These are phyloP conservation scores for Tuberolachnus salignus DNA, from an alignment of 2,888 invertebrate genomes.

Conservation along the genomic window DNA sequence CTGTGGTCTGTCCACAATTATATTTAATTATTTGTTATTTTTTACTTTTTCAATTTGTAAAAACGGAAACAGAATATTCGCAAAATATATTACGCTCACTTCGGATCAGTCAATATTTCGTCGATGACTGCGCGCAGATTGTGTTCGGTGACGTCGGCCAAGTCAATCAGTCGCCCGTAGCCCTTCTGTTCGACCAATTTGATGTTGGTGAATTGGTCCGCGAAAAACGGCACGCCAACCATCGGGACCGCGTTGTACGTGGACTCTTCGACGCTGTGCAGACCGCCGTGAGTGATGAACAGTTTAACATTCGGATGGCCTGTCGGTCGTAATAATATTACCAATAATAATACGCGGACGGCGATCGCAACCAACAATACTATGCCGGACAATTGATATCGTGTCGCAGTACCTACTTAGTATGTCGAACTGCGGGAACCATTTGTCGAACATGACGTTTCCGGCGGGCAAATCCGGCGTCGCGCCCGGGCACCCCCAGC, in stretches of 20 bases:
- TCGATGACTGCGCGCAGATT: not conserved
- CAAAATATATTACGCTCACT: too few species aligned
- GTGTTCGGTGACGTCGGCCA: not conserved
- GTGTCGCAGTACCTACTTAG: too few species aligned
- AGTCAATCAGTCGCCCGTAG: constrained; percentile 5
- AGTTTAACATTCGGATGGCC: constrained; percentile 43
- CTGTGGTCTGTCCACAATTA: too few species aligned
- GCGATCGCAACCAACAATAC: too few species aligned
- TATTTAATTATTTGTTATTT: too few species aligned
- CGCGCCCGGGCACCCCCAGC: constrained; percentile 1
- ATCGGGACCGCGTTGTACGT: constrained; percentile 7
- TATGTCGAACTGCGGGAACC: constrained; percentile 43
- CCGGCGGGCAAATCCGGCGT: not conserved
- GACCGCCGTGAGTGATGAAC: constrained; percentile 43
- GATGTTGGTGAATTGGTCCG: constrained; percentile 34
- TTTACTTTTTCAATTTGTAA: too few species aligned
- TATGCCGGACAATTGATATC: too few species aligned
- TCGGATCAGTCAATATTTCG: constrained; percentile 1
- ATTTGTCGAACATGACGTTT: not conserved
- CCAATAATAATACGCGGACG: not conserved
- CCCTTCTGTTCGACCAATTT: constrained; percentile 4
- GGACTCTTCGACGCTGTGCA: constrained; percentile 31
- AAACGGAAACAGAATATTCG: too few species aligned
- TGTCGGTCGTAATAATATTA: not conserved
- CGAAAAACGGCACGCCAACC: constrained; percentile 45